Percentiles rank a stretch among this genome's conserved stretches.
Evolutionary conservation across 2,888 invertebrate species (phyloP).

Genomic region (Hydrotaea diabolus): DNA sequence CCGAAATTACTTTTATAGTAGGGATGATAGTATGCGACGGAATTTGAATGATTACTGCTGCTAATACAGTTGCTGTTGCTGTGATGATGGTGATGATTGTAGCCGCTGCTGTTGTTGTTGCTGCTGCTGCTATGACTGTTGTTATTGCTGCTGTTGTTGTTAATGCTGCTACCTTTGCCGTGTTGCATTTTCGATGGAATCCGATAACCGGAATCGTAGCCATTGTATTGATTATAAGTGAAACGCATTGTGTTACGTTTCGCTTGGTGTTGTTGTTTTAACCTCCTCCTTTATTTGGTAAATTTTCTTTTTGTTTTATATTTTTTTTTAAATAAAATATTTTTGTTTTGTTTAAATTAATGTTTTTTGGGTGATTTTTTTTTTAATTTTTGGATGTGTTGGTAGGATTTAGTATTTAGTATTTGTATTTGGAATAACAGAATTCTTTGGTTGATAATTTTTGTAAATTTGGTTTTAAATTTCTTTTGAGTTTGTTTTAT

Average conservation of each 20-base stretch:
- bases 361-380: not conserved
- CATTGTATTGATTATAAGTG: conserved; percentile 80
- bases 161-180: conserved; percentile 69
- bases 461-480: not conserved
- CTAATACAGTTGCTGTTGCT: conserved; percentile 40
- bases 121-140: conserved; percentile 48
- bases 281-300: conserved; percentile 21
- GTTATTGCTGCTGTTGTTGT: conserved; percentile 45
- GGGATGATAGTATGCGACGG: conserved; percentile 67
- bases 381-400: not conserved
- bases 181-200: conserved; percentile 79
- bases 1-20: conserved; percentile 78
- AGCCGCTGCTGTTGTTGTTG: conserved; percentile 63
- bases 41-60: conserved; percentile 60
- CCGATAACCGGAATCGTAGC: conserved; percentile 79
- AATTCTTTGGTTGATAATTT: conserved; percentile 33
- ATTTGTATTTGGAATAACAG: not conserved
- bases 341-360: conserved; percentile 8
- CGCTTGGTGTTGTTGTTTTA: conserved; percentile 42
- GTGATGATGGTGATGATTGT: conserved; percentile 68
- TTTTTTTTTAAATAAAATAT: conserved; percentile 40
- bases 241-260: conserved; percentile 77
- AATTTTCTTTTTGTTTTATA: conserved; percentile 36
- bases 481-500: not conserved
- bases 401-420: not conserved